phyloP scores from a whole-genome alignment of 2,797 vertebrate genomes.

The Uromys caudimaculatus region DNA sequence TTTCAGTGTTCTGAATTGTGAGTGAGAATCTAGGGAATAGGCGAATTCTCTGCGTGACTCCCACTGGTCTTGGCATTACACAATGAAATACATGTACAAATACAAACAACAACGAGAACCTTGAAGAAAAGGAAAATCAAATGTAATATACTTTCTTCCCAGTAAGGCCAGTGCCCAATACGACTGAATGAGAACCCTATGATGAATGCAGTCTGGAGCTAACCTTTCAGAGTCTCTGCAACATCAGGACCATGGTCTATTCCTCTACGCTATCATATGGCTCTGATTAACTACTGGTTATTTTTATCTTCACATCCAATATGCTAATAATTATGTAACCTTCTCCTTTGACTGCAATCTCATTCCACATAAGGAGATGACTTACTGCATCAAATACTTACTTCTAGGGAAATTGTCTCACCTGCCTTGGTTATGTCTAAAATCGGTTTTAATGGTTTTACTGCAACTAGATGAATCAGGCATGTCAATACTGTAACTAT shows the following conservation, averaged over 20 bases:
- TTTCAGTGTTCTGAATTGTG: background rate
- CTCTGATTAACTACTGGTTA: background rate
- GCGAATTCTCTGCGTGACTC: background rate
- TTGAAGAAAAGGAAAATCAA: slow-evolving; percentile 26
- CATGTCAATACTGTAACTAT: background rate
- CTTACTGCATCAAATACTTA: background rate
- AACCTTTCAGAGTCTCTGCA: background rate
- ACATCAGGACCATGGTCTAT: background rate
- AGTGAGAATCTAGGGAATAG: background rate
- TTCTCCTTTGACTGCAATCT: slow-evolving; percentile 16
- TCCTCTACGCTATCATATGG: background rate
- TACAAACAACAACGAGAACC: background rate
- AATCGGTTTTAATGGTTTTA: slow-evolving; percentile 42
- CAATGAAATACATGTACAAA: background rate
- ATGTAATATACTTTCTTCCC: background rate
- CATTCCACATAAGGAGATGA: slow-evolving; percentile 8
- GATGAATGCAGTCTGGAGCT: background rate
- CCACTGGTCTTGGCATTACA: background rate
- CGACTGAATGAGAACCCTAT: background rate
- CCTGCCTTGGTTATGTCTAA: background rate
- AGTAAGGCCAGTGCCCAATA: background rate
- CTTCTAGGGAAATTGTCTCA: slow-evolving; percentile 42
- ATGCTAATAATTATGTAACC: background rate
- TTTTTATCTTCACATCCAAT: slow-evolving; percentile 7
- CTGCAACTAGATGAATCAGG: background rate